Evolutionary conservation across 1,140 invertebrate genomes (phyloP).

Genomic region (Pantala flavescens): DNA sequence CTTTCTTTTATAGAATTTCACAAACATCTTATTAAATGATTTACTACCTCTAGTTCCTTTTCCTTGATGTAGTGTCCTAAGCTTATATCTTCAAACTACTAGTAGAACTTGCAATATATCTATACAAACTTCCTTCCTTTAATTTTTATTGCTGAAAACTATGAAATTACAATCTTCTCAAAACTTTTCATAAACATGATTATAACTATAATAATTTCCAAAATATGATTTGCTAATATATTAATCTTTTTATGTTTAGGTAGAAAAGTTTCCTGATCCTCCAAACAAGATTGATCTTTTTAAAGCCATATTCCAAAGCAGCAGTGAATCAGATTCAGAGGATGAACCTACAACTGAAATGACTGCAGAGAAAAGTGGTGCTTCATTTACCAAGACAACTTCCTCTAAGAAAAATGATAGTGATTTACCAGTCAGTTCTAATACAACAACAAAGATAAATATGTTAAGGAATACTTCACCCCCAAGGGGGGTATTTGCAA

Average conservation of each 20-base stretch:
- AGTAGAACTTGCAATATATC: no score
- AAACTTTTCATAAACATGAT: no score
- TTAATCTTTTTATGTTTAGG: constrained; percentile 28
- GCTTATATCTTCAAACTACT: no score
- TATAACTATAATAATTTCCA: no score
- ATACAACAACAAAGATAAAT: background rate
- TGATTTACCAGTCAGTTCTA: background rate
- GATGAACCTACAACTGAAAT: background rate
- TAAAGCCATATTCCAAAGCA: constrained; percentile 54
- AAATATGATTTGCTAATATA: no score
- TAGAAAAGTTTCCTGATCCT: constrained; percentile 33
- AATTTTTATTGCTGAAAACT: no score
- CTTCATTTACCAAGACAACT: background rate
- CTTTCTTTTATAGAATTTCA: no score
- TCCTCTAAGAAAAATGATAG: background rate
- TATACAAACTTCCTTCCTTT: no score
- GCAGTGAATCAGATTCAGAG: constrained; percentile 36
- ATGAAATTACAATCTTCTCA: no score
- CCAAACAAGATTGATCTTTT: constrained; percentile 52
- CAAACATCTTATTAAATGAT: no score
- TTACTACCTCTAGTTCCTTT: no score
- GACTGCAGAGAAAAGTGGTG: background rate
- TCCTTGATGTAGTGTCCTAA: no score
- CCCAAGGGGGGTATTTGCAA: background rate
- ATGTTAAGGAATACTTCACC: background rate